These are phyloP conservation scores for Drosophila formosana DNA, from an alignment of 2,888 invertebrate species.

Conservation along the genomic window DNA sequence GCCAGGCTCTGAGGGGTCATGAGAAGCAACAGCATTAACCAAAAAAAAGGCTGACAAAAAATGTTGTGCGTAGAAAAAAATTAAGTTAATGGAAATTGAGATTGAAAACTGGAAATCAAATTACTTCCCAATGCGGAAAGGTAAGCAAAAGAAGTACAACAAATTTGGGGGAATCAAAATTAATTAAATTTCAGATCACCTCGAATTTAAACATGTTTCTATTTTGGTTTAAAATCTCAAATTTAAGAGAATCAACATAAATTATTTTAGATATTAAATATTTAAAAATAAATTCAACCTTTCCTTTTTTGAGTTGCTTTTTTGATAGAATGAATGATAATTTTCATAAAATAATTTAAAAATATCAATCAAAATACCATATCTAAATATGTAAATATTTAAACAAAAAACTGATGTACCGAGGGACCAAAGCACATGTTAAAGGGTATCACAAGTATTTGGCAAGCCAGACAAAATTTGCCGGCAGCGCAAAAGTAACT, in stretches of 20 bases:
- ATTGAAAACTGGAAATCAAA: slow-evolving; percentile 46
- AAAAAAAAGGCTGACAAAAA: slow-evolving; percentile 33
- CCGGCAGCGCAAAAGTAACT: slow-evolving; percentile 44
- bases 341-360: no score
- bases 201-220: not conserved
- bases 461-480: slow-evolving; percentile 42
- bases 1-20: slow-evolving; percentile 47
- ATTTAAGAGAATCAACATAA: no score
- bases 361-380: no score
- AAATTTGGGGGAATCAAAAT: not conserved
- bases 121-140: slow-evolving; percentile 16
- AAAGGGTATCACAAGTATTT: slow-evolving; percentile 33
- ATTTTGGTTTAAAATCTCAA: not conserved
- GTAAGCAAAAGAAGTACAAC: not conserved
- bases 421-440: not conserved
- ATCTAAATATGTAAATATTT: no score
- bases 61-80: slow-evolving; percentile 26
- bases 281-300: no score
- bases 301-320: no score
- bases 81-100: slow-evolving; percentile 35
- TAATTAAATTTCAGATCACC: not conserved
- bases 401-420: not conserved
- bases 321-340: no score
- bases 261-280: no score
- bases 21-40: slow-evolving; percentile 32